Evolutionary conservation across 2,113 vertebrate genomes (phyloP), one percentile per base, ranked within the genome.

Genomic region (Proterorhinus semilunaris): DNA sequence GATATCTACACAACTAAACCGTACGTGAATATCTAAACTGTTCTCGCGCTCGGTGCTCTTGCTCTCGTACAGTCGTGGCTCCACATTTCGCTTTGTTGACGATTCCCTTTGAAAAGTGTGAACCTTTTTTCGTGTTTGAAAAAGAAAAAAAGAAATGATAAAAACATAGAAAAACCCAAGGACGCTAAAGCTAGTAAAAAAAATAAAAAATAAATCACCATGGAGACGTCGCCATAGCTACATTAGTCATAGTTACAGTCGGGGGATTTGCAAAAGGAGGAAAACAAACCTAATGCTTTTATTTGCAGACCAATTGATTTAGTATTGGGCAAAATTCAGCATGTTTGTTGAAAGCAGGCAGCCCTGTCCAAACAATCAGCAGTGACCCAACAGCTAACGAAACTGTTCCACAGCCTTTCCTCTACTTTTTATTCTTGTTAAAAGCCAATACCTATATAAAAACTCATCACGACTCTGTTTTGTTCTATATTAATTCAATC

Each of bases 21-120:
- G 12, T 36, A 15, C 43, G 13, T 57, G 11, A 12, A 10, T 52
- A 73, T 43, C 50, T 17, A 50, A 10, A 62, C 66, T 62, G 66
- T 48, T 76, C 53, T 48, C n/a, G 65, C 69, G 73, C 66, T 65
- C 6, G 17, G 57, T 43, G 69, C 54, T 72, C 66, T 5, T n/a
- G 63, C 59, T 64, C n/a, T 61, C 15, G 16, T 15, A 58, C 27
- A 36, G 27, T 36, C 27, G 21, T 42, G 1, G 17, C 27, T 58
- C 55, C 43, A 15, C 27, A n/a, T 16, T 15, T 45, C 8, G 10
- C 10, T 5, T 7, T 17, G 66, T 52, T 57, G 61, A 75, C 27
- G 11, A 55, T 80, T 78, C 69, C 82, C 72, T 83, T 83, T 86
- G 66, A 73, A 64, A 79, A 66, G 64, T 72, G 53, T 68, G 21